These are phyloP conservation scores for Neogobius melanostomus DNA, from an alignment of 2,113 vertebrate genomes.

Conservation along the genomic window DNA sequence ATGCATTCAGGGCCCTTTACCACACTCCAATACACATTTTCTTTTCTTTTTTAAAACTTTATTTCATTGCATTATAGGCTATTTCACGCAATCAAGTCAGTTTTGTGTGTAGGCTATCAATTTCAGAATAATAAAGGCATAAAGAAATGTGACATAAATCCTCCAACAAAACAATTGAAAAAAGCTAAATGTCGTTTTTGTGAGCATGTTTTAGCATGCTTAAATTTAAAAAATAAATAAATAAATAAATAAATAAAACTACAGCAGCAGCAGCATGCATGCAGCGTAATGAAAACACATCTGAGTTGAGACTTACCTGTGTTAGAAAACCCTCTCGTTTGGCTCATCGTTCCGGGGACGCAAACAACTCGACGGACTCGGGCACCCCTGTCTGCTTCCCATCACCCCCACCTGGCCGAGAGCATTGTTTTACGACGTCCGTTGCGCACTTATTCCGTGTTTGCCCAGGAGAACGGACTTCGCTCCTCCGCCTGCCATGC, in stretches of 20 bases:
- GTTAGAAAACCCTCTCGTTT: conserved; percentile 45
- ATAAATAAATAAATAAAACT: too few relatives aligned
- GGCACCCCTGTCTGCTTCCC: conserved; percentile 38
- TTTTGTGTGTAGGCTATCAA: background rate
- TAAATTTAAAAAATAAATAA: too few relatives aligned
- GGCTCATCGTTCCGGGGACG: conserved; percentile 56
- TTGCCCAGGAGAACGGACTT: conserved; percentile 24
- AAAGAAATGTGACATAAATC: too few relatives aligned
- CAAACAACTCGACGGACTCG: conserved; percentile 46
- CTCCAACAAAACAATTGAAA: too few relatives aligned
- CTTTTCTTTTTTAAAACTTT: background rate
- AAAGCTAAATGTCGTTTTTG: too few relatives aligned
- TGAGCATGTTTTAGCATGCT: too few relatives aligned
- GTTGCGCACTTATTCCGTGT: conserved; percentile 24
- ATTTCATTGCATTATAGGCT: conserved; percentile 2
- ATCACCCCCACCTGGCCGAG: conserved; percentile 31
- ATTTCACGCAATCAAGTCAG: background rate
- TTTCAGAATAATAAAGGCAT: too few relatives aligned
- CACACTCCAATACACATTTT: conserved; percentile 19
- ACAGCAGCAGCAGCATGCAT: too few relatives aligned
- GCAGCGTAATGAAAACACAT: background rate
- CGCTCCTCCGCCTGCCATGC: conserved; percentile 31
- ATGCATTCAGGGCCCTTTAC: conserved; percentile 27
- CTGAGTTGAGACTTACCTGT: conserved; percentile 55
- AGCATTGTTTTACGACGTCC: conserved; percentile 22